phyloP scores from a whole-genome alignment of 2,113 vertebrate species.

The Pristiophorus japonicus region DNA sequence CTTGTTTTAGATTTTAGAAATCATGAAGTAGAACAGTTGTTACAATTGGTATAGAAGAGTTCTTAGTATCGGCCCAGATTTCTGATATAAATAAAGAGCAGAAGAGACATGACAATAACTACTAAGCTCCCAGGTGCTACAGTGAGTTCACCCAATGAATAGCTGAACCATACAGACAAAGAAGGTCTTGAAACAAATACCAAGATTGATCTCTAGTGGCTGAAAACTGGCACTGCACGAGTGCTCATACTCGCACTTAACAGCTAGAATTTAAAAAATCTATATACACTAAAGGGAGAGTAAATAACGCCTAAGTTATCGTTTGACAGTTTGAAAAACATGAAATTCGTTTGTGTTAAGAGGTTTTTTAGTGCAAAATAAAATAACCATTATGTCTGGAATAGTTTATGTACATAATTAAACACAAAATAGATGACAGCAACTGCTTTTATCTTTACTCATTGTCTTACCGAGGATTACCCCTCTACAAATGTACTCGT shows the following conservation, averaged over 20 bases:
- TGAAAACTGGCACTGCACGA: conserved; percentile 40
- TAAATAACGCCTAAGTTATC: background rate
- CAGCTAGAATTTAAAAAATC: background rate
- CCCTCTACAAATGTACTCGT: background rate
- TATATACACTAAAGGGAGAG: background rate
- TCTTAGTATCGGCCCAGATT: background rate
- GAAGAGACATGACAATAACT: background rate
- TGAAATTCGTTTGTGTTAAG: background rate
- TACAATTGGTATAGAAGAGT: background rate
- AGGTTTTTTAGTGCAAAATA: background rate
- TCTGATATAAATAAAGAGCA: background rate
- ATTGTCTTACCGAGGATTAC: background rate
- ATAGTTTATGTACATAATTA: background rate
- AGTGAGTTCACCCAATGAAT: background rate
- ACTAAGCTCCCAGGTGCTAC: background rate
- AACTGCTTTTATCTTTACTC: background rate
- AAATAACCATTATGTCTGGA: background rate
- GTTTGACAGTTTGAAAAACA: background rate
- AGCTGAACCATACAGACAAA: background rate
- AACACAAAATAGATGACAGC: background rate
- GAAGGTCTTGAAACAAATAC: conserved; percentile 46
- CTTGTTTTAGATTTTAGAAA: background rate
- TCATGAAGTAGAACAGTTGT: background rate
- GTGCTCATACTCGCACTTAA: background rate
- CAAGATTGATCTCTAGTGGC: conserved; percentile 85